phyloP scores from a whole-genome alignment of 2,888 invertebrate species.

The Ecdyonurus torrentis region DNA sequence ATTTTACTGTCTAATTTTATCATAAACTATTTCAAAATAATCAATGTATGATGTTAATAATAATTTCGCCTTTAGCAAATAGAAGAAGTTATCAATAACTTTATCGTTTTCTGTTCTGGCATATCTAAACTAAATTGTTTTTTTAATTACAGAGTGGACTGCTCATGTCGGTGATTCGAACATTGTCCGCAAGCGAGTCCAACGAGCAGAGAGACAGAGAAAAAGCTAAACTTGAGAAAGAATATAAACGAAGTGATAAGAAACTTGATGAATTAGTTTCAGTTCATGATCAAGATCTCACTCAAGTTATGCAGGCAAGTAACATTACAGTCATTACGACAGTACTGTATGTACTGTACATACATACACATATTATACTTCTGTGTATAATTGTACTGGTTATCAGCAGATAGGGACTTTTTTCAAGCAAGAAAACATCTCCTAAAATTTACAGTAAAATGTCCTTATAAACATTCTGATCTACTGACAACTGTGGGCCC shows the following conservation, averaged over 20 bases:
- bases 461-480: too few relatives aligned
- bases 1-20: too few relatives aligned
- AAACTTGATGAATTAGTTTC: constrained; percentile 77
- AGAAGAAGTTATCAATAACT: too few relatives aligned
- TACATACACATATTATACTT: not conserved
- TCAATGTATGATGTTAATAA: too few relatives aligned
- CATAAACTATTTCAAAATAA: too few relatives aligned
- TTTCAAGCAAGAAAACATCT: too few relatives aligned
- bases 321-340: too few relatives aligned
- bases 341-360: not conserved
- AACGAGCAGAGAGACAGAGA: constrained; percentile 86
- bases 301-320: constrained; percentile 53
- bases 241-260: constrained; percentile 81
- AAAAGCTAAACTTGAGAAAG: constrained; percentile 82
- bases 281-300: constrained; percentile 72
- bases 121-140: too few relatives aligned
- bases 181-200: constrained; percentile 83
- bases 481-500: too few relatives aligned
- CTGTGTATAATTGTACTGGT: not conserved
- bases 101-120: too few relatives aligned
- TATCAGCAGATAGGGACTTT: not conserved
- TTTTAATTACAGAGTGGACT: constrained; percentile 54
- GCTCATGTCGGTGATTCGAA: constrained; percentile 88
- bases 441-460: too few relatives aligned
- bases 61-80: too few relatives aligned